These are phyloP conservation scores for Poliocrania exsul DNA, from an alignment of 2,797 vertebrate species.

Conservation along the genomic window DNA sequence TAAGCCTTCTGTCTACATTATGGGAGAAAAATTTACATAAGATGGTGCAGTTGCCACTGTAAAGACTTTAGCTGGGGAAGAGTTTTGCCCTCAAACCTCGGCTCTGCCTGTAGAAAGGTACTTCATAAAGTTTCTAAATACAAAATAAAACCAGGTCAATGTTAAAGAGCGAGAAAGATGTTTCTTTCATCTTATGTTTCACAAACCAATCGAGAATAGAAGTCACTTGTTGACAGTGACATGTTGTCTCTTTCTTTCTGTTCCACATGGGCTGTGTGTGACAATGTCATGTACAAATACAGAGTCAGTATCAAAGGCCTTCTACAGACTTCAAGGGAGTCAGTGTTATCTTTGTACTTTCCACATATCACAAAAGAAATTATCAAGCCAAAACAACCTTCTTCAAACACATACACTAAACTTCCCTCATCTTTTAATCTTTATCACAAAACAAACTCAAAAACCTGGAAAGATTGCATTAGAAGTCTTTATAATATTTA, in stretches of 20 bases:
- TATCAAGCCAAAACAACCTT: background rate
- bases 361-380: background rate
- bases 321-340: background rate
- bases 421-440: background rate
- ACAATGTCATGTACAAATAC: background rate
- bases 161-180: background rate
- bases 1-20: background rate
- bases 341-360: background rate
- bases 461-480: background rate
- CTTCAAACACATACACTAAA: background rate
- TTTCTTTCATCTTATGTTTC: background rate
- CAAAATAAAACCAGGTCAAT: background rate
- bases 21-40: background rate
- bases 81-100: background rate
- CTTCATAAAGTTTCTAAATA: background rate
- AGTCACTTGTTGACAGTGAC: background rate
- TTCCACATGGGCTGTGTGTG: background rate
- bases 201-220: background rate
- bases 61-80: background rate
- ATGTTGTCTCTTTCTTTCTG: background rate
- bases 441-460: slow-evolving; percentile 2
- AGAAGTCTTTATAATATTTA: background rate
- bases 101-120: background rate
- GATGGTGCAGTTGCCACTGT: background rate
- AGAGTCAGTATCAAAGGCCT: background rate